Evolutionary conservation across 2,888 invertebrate genomes (phyloP).

Genomic region (Brenthis ino): DNA sequence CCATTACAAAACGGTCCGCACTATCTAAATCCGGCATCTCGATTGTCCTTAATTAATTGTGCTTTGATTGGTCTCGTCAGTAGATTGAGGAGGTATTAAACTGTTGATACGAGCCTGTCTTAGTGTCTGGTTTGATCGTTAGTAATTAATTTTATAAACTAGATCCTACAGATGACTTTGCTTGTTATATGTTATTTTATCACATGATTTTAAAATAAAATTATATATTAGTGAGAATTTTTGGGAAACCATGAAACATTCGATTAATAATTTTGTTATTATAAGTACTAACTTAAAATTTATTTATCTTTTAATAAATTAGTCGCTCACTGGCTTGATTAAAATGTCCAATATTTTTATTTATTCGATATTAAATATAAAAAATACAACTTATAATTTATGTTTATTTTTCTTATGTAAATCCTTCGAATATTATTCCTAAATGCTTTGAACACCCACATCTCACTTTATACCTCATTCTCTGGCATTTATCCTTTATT

Average conservation of each 20-base stretch:
- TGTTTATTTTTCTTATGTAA: no score
- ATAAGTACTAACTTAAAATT: no score
- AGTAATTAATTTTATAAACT: constrained; percentile 17
- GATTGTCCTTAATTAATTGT: constrained; percentile 63
- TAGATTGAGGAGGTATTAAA: constrained; percentile 63
- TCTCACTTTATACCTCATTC: no score
- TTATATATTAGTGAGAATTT: not conserved
- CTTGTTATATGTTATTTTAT: not conserved
- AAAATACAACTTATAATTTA: no score
- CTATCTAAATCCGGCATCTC: constrained; percentile 32
- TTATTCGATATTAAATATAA: no score
- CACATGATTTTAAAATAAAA: not conserved
- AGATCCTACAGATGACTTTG: not conserved
- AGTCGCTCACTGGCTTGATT: no score
- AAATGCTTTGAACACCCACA: no score
- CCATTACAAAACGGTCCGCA: constrained; percentile 11
- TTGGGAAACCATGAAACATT: not conserved
- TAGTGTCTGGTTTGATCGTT: constrained; percentile 4
- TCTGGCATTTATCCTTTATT: no score
- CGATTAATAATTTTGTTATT: no score
- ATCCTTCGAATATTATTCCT: no score
- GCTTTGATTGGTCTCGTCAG: constrained; percentile 61
- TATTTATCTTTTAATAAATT: no score
- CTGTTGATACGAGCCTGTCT: constrained; percentile 49
- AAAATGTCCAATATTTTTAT: no score